Evolutionary conservation across 2,797 vertebrate genomes (phyloP).

Genomic region (Ctenopoma multispine): DNA sequence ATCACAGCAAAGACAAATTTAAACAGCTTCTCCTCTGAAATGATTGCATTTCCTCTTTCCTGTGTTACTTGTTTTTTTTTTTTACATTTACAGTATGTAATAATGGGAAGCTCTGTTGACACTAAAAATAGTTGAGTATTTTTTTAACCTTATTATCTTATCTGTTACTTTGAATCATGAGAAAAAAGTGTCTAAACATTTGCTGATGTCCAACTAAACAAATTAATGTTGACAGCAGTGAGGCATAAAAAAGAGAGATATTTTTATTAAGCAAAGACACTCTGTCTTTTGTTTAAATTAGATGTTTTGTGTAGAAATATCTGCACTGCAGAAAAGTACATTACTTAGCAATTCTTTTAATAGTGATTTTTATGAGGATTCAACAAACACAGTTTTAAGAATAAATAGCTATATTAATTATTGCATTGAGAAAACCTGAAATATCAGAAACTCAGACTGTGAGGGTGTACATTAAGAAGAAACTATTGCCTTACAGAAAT

Average conservation of each 20-base stretch:
- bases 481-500: not conserved
- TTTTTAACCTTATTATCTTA: not conserved
- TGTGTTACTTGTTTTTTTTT: conserved; percentile 7
- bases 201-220: not conserved
- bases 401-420: conserved; percentile 50
- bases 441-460: conserved; percentile 38
- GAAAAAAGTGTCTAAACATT: not conserved
- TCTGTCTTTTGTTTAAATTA: not conserved
- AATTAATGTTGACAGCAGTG: conserved; percentile 3
- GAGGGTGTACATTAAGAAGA: conserved; percentile 3
- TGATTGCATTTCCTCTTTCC: not conserved
- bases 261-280: conserved; percentile 12
- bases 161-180: not conserved
- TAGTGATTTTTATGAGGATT: not conserved
- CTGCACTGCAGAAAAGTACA: not conserved
- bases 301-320: conserved; percentile 5
- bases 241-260: conserved; percentile 16
- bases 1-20: conserved; percentile 13
- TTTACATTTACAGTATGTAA: conserved; percentile 6
- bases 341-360: conserved; percentile 7
- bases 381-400: conserved; percentile 24
- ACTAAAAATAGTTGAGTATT: not conserved
- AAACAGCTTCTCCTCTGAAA: conserved; percentile 9
- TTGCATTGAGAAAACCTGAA: conserved; percentile 41
- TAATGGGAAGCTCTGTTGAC: not conserved